Evolutionary conservation across 2,797 vertebrate genomes (phyloP).

Genomic region (Rhynchonycteris naso): DNA sequence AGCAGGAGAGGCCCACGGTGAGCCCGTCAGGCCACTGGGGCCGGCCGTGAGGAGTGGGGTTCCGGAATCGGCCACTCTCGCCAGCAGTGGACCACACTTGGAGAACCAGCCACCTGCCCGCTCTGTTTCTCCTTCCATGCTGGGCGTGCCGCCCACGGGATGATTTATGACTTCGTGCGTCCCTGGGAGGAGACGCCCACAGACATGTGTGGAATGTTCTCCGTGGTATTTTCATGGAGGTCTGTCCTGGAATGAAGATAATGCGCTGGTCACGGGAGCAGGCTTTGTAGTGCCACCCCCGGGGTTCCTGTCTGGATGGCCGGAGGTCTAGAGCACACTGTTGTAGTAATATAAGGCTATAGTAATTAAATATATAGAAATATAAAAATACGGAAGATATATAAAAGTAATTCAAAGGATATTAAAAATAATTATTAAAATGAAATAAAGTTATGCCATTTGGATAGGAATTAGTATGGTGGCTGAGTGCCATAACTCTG

Average conservation of each 20-base stretch:
- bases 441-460: too few species aligned
- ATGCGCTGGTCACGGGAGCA: background rate
- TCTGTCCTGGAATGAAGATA: background rate
- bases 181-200: background rate
- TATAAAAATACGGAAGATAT: too few species aligned
- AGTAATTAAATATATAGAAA: too few species aligned
- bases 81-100: background rate
- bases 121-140: background rate
- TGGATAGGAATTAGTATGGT: too few species aligned
- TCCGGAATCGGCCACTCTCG: background rate
- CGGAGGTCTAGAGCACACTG: background rate
- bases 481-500: too few species aligned
- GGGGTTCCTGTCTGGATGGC: background rate
- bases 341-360: too few species aligned
- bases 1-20: background rate
- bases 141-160: background rate
- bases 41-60: background rate
- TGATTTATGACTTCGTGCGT: conserved; percentile 10
- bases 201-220: conserved; percentile 57
- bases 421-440: too few species aligned
- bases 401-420: too few species aligned
- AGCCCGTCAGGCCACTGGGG: fast-evolving
- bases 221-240: background rate
- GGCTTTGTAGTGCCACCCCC: background rate
- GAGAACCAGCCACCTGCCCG: background rate